Conservation (phyloP, 2,888 invertebrate species). For the Eupithecia tripunctaria region DNA sequence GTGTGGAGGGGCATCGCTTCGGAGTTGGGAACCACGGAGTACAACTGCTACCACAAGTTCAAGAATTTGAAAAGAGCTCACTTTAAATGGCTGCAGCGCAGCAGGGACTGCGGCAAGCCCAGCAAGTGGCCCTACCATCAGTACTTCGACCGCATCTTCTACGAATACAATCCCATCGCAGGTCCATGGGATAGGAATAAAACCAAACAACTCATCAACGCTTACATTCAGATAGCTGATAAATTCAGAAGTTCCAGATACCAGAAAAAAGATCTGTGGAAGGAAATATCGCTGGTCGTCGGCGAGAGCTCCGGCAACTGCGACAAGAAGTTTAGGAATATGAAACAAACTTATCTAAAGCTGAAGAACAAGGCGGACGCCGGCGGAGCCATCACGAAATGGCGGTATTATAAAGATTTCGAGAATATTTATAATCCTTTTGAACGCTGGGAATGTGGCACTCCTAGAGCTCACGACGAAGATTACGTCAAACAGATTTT, state of each 20-base stretch:
- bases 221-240: conserved; percentile 68
- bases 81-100: conserved; percentile 68
- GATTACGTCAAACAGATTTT: conserved; percentile 72
- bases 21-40: conserved; percentile 68
- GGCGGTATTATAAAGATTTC: conserved; percentile 76
- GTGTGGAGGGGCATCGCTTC: conserved; percentile 76
- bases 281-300: conserved; percentile 64
- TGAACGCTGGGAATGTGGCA: conserved; percentile 26
- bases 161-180: conserved; percentile 64
- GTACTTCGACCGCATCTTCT: conserved; percentile 76
- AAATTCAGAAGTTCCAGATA: conserved; percentile 72
- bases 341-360: conserved; percentile 75
- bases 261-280: conserved; percentile 77
- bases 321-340: conserved; percentile 77
- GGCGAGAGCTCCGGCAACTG: conserved; percentile 66
- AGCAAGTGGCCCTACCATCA: conserved; percentile 74
- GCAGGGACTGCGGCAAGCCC: conserved; percentile 63
- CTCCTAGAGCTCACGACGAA: conserved; percentile 54
- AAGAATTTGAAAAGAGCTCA: conserved; percentile 77
- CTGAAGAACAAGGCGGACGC: conserved; percentile 63
- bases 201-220: conserved; percentile 64
- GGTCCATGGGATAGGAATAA: conserved; percentile 71
- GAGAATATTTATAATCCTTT: conserved; percentile 62
- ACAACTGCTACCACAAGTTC: conserved; percentile 77
- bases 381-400: conserved; percentile 65